Conservation (phyloP, 2,888 invertebrate genomes). For the Margaritifera margaritifera region DNA sequence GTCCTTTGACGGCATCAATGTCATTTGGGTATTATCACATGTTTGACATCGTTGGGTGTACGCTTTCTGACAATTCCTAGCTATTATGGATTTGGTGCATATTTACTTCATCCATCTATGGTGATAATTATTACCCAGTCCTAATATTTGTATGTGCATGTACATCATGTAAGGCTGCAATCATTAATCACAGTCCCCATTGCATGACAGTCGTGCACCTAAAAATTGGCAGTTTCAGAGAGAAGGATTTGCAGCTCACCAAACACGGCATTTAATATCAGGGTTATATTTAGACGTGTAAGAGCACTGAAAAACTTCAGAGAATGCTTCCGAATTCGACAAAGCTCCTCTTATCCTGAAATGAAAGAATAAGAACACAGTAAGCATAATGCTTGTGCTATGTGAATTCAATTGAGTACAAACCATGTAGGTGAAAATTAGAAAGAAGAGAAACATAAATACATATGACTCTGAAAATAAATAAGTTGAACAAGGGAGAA, state of each 20-base stretch:
- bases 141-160: no score
- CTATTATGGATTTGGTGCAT: no score
- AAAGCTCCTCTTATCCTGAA: conserved; percentile 62
- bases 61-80: no score
- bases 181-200: no score
- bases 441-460: background rate
- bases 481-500: background rate
- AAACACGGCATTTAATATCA: conserved; percentile 57
- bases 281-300: conserved; percentile 54
- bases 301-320: conserved; percentile 58
- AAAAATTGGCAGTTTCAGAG: no score
- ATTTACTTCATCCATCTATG: no score
- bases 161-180: no score
- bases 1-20: no score
- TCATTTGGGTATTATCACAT: no score
- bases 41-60: no score
- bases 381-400: background rate
- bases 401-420: background rate
- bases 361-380: conserved; percentile 10
- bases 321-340: conserved; percentile 59
- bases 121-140: no score
- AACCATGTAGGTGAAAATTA: background rate
- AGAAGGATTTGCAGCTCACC: conserved; percentile 31
- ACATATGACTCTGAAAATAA: background rate
- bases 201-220: no score